These are phyloP conservation scores for Henricia sp. DNA, from an alignment of 53 echinoderm and acorn worm species.

Conservation along the genomic window DNA sequence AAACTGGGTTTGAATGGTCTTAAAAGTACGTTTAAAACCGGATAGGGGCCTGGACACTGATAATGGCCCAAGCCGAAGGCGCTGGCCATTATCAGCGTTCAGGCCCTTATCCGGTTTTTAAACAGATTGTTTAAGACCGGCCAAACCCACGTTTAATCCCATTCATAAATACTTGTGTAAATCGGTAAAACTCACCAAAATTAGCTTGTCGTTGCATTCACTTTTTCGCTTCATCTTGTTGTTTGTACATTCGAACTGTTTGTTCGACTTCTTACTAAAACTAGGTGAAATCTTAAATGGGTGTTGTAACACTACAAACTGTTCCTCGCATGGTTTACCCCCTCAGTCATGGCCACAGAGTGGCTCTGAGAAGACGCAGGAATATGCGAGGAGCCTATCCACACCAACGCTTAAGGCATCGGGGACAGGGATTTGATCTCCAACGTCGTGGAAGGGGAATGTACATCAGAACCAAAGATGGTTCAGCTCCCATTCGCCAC, in stretches of 20 bases:
- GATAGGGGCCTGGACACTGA: too few relatives aligned
- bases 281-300: neutral
- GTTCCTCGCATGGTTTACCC: conserved; percentile 99
- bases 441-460: conserved; percentile 96
- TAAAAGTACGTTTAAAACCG: too few relatives aligned
- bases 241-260: too few relatives aligned
- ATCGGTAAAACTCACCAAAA: too few relatives aligned
- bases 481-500: conserved; percentile 97
- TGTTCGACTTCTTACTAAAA: neutral
- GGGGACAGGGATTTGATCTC: conserved; percentile 88
- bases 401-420: conserved; percentile 69
- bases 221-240: too few relatives aligned
- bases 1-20: neutral
- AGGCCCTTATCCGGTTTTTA: too few relatives aligned
- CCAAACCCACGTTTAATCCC: too few relatives aligned
- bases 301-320: neutral
- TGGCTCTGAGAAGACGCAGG: conserved; percentile 90
- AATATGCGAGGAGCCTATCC: conserved; percentile 96
- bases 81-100: too few relatives aligned
- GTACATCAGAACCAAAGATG: conserved; percentile 80
- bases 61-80: too few relatives aligned
- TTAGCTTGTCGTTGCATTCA: too few relatives aligned
- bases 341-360: conserved; percentile 95
- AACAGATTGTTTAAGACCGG: too few relatives aligned
- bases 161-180: too few relatives aligned